Percentiles rank a stretch among this genome's conserved stretches.
These are phyloP conservation scores for Drosophila heteroneura DNA, from an alignment of 2,888 invertebrate species.

Conservation along the genomic window DNA sequence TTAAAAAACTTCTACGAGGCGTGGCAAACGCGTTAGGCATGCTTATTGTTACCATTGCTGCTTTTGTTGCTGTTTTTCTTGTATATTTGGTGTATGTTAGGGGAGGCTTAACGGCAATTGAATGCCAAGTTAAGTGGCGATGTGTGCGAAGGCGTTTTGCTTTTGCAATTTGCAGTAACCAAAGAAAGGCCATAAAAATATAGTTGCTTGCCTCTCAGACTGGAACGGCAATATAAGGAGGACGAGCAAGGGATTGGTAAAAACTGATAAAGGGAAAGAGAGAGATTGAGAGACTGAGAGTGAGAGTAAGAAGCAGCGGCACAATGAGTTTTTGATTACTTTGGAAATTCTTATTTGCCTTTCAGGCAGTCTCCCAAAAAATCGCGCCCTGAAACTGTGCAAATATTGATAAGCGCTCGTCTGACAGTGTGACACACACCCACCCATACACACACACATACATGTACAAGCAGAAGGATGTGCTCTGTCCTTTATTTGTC, in stretches of 20 bases:
- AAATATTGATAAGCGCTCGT: slow-evolving; percentile 78
- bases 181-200: slow-evolving; percentile 77
- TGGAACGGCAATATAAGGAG: slow-evolving; percentile 6
- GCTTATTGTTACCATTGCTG: slow-evolving; percentile 58
- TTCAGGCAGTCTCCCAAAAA: slow-evolving; percentile 52
- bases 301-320: slow-evolving; percentile 27
- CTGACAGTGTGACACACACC: slow-evolving; percentile 24
- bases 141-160: slow-evolving; percentile 78
- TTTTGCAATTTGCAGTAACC: slow-evolving; percentile 81
- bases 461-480: slow-evolving; percentile 1
- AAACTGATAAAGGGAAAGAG: background rate
- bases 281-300: background rate
- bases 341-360: slow-evolving; percentile 79
- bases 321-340: slow-evolving; percentile 82
- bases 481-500: slow-evolving; percentile 51
- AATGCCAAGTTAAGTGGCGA: slow-evolving; percentile 77
- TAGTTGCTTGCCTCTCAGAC: slow-evolving; percentile 62
- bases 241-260: background rate
- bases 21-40: slow-evolving; percentile 64
- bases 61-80: slow-evolving; percentile 23
- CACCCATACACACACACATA: slow-evolving; percentile 29
- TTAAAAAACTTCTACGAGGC: slow-evolving; percentile 68
- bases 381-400: slow-evolving; percentile 67
- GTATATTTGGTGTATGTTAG: slow-evolving; percentile 26
- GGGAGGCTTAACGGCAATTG: slow-evolving; percentile 73